A percentile compares a stretch with the other conserved stretches of the same genome.
phyloP scores from a whole-genome alignment of 2,888 invertebrate genomes.

The Nebria brevicollis region DNA sequence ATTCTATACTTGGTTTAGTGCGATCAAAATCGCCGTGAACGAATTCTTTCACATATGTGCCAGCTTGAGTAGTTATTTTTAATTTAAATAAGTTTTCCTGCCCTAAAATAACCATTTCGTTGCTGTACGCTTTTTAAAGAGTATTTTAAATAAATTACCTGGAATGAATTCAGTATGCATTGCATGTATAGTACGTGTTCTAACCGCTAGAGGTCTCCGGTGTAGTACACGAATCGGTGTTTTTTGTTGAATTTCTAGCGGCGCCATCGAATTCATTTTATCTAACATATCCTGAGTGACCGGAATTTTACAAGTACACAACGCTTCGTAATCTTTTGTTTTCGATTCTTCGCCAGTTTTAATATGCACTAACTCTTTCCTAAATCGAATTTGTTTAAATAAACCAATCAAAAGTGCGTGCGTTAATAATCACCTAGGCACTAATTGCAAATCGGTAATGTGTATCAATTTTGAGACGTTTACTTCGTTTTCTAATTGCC shows the following conservation, averaged over 20 bases:
- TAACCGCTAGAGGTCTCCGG: conserved; percentile 77
- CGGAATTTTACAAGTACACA: conserved; percentile 68
- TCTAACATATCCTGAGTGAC: conserved; percentile 66
- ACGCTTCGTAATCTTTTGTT: conserved; percentile 85
- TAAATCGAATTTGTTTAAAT: conserved; percentile 53
- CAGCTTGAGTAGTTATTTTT: conserved; percentile 84
- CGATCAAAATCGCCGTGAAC: conserved; percentile 96
- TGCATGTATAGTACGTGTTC: conserved; percentile 74
- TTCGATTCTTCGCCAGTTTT: conserved; percentile 91
- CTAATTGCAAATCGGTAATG: conserved; percentile 72
- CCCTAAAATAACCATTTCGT: conserved; percentile 55
- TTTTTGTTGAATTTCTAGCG: conserved; percentile 76
- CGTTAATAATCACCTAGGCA: conserved; percentile 64
- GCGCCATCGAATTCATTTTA: conserved; percentile 60
- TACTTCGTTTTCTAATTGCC: conserved; percentile 69
- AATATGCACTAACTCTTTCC: conserved; percentile 74
- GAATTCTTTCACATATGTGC: conserved; percentile 98
- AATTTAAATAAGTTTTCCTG: conserved; percentile 70
- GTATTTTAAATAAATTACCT: conserved; percentile 55
- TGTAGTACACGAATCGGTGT: conserved; percentile 94
- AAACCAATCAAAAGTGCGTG: too few species aligned
- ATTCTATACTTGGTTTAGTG: conserved; percentile 80
- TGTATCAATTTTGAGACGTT: conserved; percentile 69
- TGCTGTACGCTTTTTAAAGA: background rate
- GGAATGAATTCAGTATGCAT: conserved; percentile 70